These are phyloP conservation scores for Odiellus spinosus DNA, from an alignment of 2,888 invertebrate genomes.

Conservation along the genomic window DNA sequence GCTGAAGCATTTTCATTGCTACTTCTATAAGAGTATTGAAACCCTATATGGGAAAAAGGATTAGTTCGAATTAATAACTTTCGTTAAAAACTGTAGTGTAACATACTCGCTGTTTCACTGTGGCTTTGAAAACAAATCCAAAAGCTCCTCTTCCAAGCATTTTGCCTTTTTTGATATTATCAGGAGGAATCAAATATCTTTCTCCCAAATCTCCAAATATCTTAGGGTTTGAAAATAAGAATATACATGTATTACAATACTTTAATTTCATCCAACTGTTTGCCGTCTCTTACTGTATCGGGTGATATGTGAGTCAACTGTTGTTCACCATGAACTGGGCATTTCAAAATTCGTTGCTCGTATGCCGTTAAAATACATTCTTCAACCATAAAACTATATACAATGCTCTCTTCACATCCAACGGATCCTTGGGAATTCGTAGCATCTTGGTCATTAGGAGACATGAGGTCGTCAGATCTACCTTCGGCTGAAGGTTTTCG, in stretches of 20 bases:
- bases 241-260: too few relatives aligned
- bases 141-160: constrained; percentile 88
- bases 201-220: constrained; percentile 77
- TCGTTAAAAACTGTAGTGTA: too few relatives aligned
- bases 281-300: constrained; percentile 70
- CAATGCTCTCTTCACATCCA: constrained; percentile 25
- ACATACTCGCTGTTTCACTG: constrained; percentile 31
- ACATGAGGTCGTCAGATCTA: constrained; percentile 34
- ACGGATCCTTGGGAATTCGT: not conserved
- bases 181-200: constrained; percentile 59
- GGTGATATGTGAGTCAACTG: constrained; percentile 69
- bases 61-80: not conserved
- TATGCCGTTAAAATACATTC: constrained; percentile 82
- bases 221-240: constrained; percentile 26
- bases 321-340: constrained; percentile 62
- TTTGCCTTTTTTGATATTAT: constrained; percentile 52
- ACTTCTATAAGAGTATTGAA: constrained; percentile 42
- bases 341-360: constrained; percentile 46
- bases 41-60: constrained; percentile 9
- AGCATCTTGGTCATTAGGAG: not conserved
- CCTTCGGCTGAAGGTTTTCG: constrained; percentile 70
- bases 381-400: constrained; percentile 80
- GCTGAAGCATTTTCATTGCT: constrained; percentile 90
- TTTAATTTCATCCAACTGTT: too few relatives aligned
- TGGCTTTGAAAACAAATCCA: constrained; percentile 82